phyloP scores from a whole-genome alignment of 2,113 vertebrate species.

The Pachypanchax playfairii region DNA sequence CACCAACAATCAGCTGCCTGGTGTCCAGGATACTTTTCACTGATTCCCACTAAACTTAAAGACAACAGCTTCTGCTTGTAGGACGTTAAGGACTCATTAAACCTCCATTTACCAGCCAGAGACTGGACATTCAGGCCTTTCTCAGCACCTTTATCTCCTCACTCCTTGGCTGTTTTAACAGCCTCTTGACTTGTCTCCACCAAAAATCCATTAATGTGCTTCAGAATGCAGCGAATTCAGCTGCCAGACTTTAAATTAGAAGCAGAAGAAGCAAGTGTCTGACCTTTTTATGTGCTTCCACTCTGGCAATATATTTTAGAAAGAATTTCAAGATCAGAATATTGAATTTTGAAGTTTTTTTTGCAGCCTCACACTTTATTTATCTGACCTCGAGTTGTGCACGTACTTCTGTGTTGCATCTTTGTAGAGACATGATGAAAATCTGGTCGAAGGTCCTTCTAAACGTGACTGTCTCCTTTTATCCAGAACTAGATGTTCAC shows the following conservation, averaged over 20 bases:
- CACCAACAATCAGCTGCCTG: background rate
- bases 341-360: background rate
- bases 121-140: background rate
- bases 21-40: background rate
- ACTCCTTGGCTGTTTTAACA: background rate
- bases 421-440: too few species aligned
- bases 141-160: background rate
- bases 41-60: background rate
- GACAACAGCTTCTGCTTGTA: background rate
- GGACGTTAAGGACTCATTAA: background rate
- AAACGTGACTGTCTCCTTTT: too few species aligned
- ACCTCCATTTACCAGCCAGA: background rate
- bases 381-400: background rate
- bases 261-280: background rate
- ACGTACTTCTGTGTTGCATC: too few species aligned
- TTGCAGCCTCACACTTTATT: background rate
- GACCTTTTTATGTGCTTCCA: too few species aligned
- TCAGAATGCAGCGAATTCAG: background rate
- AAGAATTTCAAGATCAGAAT: background rate
- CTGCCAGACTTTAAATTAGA: background rate
- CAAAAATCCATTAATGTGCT: constrained; percentile 3
- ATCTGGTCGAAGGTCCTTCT: too few species aligned
- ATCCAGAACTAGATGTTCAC: too few species aligned
- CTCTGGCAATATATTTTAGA: background rate
- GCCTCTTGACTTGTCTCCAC: background rate